phyloP scores from a whole-genome alignment of 2,888 invertebrate species.

The Archips xylosteana region DNA sequence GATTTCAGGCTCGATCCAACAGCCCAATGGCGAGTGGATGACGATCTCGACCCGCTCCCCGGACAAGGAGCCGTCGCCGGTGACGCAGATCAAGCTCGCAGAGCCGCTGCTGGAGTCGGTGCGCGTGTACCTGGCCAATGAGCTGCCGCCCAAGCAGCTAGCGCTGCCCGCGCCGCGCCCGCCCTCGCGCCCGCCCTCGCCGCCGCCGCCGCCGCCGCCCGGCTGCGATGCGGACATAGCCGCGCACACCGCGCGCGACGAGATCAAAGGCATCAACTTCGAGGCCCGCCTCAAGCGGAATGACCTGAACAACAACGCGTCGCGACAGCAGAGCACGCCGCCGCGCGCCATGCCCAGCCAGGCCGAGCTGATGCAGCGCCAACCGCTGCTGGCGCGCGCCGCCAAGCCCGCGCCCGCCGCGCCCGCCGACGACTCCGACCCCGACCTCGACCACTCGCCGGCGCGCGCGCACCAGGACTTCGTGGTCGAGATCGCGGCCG shows the following conservation, averaged over 20 bases:
- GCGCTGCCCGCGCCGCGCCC: conserved; percentile 51
- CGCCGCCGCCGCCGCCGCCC: conserved; percentile 55
- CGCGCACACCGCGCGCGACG: conserved; percentile 71
- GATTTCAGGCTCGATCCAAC: conserved; percentile 76
- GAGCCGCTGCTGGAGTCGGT: conserved; percentile 82
- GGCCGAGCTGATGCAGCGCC: conserved; percentile 83
- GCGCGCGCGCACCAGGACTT: conserved; percentile 75
- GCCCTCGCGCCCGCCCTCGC: conserved; percentile 52
- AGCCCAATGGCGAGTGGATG: conserved; percentile 83
- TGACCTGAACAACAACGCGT: conserved; percentile 84
- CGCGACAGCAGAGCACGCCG: conserved; percentile 54
- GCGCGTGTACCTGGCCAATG: conserved; percentile 77
- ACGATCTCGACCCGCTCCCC: conserved; percentile 79
- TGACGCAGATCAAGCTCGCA: conserved; percentile 73
- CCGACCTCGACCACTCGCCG: conserved; percentile 76
- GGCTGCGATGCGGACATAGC: conserved; percentile 78
- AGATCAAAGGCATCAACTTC: conserved; percentile 80
- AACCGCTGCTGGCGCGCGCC: conserved; percentile 79
- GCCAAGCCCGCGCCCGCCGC: conserved; percentile 72
- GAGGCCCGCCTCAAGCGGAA: conserved; percentile 76
- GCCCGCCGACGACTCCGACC: conserved; percentile 78
- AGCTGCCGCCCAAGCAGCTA: conserved; percentile 73
- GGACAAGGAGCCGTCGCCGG: conserved; percentile 74
- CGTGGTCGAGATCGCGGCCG: conserved; percentile 83
- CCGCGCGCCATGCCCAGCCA: conserved; percentile 75